Evolutionary conservation across 2,797 vertebrate species (phyloP).

Genomic region (Crocidura indochinensis): DNA sequence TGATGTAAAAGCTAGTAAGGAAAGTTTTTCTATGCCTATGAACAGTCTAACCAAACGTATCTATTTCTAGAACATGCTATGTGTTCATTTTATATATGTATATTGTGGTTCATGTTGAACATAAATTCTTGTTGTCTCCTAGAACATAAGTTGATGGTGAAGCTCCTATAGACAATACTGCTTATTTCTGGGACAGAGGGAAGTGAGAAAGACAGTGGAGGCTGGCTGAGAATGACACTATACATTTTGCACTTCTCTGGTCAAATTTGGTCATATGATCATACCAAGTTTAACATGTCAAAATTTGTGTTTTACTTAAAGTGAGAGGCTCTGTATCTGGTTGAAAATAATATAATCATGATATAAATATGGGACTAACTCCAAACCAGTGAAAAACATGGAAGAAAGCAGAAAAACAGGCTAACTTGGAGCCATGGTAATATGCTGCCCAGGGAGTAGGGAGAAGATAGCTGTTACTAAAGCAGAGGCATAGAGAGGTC

Average conservation of each 20-base stretch:
- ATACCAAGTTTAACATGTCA: neutral
- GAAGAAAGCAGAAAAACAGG: neutral
- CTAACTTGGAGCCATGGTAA: neutral
- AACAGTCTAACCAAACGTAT: neutral
- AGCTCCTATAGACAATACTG: neutral
- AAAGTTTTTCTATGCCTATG: neutral
- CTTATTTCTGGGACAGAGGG: neutral
- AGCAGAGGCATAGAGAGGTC: neutral
- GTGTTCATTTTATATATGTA: neutral
- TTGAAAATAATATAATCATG: neutral
- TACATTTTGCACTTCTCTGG: neutral
- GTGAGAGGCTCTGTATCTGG: neutral
- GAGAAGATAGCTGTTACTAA: neutral
- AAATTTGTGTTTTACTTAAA: constrained; percentile 5
- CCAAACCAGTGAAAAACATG: neutral
- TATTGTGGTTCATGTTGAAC: neutral
- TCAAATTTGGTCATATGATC: neutral
- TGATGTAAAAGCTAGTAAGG: neutral
- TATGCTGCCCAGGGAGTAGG: neutral
- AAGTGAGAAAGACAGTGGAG: neutral
- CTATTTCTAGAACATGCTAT: neutral
- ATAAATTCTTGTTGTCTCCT: neutral
- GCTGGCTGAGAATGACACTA: neutral
- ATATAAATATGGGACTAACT: neutral
- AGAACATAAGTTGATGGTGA: neutral